phyloP scores from a whole-genome alignment of 2,797 vertebrate species.

The Phrynocephalus forsythii region DNA sequence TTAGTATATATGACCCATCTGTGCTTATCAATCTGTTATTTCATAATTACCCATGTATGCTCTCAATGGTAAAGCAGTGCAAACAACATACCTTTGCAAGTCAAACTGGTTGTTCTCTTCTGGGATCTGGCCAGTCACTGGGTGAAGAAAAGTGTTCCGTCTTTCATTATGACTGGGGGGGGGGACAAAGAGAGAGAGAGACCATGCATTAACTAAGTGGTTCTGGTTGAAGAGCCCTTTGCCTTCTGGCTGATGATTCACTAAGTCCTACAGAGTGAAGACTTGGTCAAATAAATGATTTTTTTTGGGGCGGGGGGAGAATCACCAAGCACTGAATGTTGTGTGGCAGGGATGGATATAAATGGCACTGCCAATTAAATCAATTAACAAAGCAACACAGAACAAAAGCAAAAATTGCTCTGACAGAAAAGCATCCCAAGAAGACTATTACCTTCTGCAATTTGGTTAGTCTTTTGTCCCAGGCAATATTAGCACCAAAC shows the following conservation, averaged over 20 bases:
- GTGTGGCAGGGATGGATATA: background rate
- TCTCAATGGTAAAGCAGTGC: fast-evolving
- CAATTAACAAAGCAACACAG: no score
- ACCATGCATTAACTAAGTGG: background rate
- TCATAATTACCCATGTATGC: background rate
- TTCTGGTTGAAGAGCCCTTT: background rate
- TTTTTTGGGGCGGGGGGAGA: background rate
- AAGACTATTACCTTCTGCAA: no score
- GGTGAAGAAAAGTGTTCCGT: conserved; percentile 85
- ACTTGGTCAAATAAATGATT: background rate
- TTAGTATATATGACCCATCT: background rate
- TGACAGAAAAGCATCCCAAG: no score
- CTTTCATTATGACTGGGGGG: conserved; percentile 89
- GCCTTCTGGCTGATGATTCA: background rate
- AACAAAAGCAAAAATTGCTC: no score
- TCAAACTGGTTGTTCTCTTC: conserved; percentile 80
- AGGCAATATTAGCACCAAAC: no score
- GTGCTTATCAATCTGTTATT: background rate
- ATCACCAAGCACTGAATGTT: background rate
- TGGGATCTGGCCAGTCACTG: conserved; percentile 84
- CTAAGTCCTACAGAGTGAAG: background rate
- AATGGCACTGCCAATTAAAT: no score
- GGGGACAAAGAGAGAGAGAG: background rate
- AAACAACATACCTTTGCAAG: conserved; percentile 80
- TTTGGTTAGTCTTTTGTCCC: no score